phyloP scores from a whole-genome alignment of 2,797 vertebrate genomes.

The Thunnus albacares region DNA sequence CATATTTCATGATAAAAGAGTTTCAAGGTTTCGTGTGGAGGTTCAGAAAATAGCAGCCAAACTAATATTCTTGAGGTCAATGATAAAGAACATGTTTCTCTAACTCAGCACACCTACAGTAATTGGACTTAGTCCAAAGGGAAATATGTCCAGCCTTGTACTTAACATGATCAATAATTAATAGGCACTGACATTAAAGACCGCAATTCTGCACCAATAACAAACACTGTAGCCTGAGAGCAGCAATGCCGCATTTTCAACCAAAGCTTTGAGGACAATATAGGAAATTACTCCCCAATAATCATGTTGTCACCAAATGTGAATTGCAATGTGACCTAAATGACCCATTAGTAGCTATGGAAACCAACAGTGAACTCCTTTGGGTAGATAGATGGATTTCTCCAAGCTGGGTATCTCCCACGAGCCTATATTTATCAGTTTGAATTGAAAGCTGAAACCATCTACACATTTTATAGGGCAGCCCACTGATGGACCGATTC shows the following conservation, averaged over 20 bases:
- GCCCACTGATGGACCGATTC: slow-evolving; percentile 26
- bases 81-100: slow-evolving; percentile 45
- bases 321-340: slow-evolving; percentile 47
- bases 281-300: slow-evolving; percentile 28
- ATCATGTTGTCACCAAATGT: slow-evolving; percentile 33
- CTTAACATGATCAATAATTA: slow-evolving; percentile 74
- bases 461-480: slow-evolving; percentile 42
- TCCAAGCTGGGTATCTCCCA: slow-evolving; percentile 20
- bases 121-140: slow-evolving; percentile 56
- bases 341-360: slow-evolving; percentile 54
- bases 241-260: slow-evolving; percentile 18
- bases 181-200: slow-evolving; percentile 41
- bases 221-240: neutral
- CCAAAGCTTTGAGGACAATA: slow-evolving; percentile 23
- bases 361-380: slow-evolving; percentile 47
- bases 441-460: slow-evolving; percentile 49
- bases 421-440: slow-evolving; percentile 33
- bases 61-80: slow-evolving; percentile 23
- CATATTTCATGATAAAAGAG: neutral
- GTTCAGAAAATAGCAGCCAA: slow-evolving; percentile 10
- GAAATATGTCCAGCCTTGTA: slow-evolving; percentile 60
- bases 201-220: slow-evolving; percentile 12
- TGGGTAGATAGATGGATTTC: slow-evolving; percentile 38
- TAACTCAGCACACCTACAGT: slow-evolving; percentile 55
- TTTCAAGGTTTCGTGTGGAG: neutral